Evolutionary conservation across 2,797 vertebrate genomes (phyloP).

Genomic region (Rhincodon typus): DNA sequence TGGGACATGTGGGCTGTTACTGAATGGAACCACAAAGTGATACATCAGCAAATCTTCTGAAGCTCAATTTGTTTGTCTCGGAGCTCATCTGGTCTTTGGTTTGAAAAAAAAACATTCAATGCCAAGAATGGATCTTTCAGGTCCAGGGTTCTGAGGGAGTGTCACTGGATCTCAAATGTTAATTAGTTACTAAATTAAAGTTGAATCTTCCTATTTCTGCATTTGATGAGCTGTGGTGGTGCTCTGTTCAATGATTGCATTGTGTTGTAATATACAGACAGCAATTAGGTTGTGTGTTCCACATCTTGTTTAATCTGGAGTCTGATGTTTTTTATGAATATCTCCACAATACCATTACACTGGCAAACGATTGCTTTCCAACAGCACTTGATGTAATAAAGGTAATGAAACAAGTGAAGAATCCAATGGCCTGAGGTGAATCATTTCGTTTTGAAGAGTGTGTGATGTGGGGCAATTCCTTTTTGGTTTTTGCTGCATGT

Average conservation of each 20-base stretch:
- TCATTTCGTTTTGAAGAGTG: constrained; percentile 17
- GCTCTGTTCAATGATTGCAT: constrained; percentile 54
- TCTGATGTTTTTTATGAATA: not conserved
- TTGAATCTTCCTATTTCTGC: constrained; percentile 50
- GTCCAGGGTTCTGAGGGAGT: no score
- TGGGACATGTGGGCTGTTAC: not conserved
- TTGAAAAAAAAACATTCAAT: no score
- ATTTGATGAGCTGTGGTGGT: constrained; percentile 57
- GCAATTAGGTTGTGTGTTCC: constrained; percentile 40
- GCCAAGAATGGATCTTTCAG: no score
- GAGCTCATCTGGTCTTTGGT: not conserved
- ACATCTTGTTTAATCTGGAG: not conserved
- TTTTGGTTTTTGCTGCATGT: not conserved
- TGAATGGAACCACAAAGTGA: not conserved
- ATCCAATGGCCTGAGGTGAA: constrained; percentile 42
- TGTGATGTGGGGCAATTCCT: not conserved
- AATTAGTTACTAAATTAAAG: constrained; percentile 56
- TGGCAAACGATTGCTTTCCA: constrained; percentile 22
- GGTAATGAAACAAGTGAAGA: constrained; percentile 44
- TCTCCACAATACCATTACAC: constrained; percentile 12
- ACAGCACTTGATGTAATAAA: not conserved
- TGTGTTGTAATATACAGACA: constrained; percentile 45
- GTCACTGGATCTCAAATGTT: constrained; percentile 52
- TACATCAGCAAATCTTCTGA: not conserved
- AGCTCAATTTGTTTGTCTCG: not conserved